Percentiles rank a stretch among this genome's conserved stretches.
These are phyloP conservation scores for Gastrophryne carolinensis DNA, from an alignment of 2,797 vertebrate genomes.

Conservation along the genomic window DNA sequence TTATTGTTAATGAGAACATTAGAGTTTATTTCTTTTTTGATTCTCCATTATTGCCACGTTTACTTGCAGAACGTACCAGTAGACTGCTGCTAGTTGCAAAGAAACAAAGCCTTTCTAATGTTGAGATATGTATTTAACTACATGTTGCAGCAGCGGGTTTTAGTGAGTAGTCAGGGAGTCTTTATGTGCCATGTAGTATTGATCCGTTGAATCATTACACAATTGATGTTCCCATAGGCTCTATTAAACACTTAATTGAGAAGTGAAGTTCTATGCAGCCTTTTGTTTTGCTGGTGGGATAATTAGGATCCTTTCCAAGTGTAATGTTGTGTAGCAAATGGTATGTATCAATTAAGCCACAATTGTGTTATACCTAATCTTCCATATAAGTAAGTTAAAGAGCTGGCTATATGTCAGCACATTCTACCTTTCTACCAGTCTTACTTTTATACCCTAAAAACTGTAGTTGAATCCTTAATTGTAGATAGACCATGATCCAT, in stretches of 20 bases:
- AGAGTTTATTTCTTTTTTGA: too few species aligned
- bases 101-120: not conserved
- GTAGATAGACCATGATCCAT: too few species aligned
- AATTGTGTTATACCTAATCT: not conserved
- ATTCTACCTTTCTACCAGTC: not conserved
- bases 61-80: too few species aligned
- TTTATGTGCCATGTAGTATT: constrained; percentile 42
- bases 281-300: constrained; percentile 13
- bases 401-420: not conserved
- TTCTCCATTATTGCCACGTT: too few species aligned
- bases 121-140: not conserved
- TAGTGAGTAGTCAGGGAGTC: constrained; percentile 22
- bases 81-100: too few species aligned
- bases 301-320: not conserved
- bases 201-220: constrained; percentile 32
- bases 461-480: too few species aligned
- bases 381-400: not conserved
- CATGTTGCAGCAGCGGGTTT: not conserved
- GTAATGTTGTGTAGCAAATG: not conserved
- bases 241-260: constrained; percentile 47
- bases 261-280: constrained; percentile 20
- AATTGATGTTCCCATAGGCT: constrained; percentile 36
- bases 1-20: too few species aligned
- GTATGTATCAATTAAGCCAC: not conserved
- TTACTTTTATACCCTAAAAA: too few species aligned